A percentile compares a stretch with the other conserved stretches of the same genome.
phyloP scores from a whole-genome alignment of 1,140 invertebrate genomes.

The Euborellia annulipes region DNA sequence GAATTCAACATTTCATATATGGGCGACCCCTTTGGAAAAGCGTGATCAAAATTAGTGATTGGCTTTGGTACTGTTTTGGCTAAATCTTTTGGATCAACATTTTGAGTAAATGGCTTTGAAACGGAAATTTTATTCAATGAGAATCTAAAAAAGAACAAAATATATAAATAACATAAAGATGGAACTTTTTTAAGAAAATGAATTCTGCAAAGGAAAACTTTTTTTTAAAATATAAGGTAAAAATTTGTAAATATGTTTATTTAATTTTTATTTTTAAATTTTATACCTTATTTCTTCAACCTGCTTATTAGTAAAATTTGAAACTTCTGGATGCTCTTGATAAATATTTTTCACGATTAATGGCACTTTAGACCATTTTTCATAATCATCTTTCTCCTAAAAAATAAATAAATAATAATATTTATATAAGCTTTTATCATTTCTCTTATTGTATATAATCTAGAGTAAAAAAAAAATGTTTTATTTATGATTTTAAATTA shows the following conservation, averaged over 20 bases:
- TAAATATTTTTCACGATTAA: conserved; percentile 71
- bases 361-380: conserved; percentile 43
- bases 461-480: too few species aligned
- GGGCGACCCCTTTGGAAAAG: conserved; percentile 57
- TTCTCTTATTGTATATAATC: too few species aligned
- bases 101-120: conserved; percentile 14
- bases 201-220: too few species aligned
- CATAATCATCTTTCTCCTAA: too few species aligned
- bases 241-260: too few species aligned
- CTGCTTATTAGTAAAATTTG: conserved; percentile 41
- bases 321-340: conserved; percentile 52
- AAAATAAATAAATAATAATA: too few species aligned
- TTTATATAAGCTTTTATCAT: too few species aligned
- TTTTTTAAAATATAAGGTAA: too few species aligned
- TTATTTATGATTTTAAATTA: too few species aligned
- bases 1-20: conserved; percentile 64
- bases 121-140: conserved; percentile 53
- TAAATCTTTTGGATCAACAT: conserved; percentile 26
- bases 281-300: conserved; percentile 38
- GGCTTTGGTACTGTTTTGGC: conserved; percentile 59
- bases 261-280: too few species aligned
- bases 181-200: too few species aligned
- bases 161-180: too few species aligned
- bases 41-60: conserved; percentile 64
- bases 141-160: conserved; percentile 1